phyloP scores from a whole-genome alignment of 2,113 vertebrate species.

The Plestiodon gilberti region DNA sequence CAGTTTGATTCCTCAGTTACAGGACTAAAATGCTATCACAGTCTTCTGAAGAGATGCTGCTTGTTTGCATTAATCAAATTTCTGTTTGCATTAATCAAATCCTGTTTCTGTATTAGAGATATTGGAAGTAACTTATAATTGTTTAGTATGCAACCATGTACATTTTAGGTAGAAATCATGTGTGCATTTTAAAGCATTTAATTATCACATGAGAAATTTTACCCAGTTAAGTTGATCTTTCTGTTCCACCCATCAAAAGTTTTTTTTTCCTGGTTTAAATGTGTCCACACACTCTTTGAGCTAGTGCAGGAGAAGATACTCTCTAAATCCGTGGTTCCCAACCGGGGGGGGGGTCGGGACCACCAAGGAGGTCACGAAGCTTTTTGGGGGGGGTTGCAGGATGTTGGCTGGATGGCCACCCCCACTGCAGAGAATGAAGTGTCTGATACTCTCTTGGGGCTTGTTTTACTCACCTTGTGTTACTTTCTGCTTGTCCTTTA shows the following conservation, averaged over 20 bases:
- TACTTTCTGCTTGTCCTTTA: too few species aligned
- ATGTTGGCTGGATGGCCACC: too few species aligned
- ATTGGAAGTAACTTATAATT: background rate
- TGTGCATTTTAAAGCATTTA: background rate
- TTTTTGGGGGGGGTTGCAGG: too few species aligned
- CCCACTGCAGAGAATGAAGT: too few species aligned
- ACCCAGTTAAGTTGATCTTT: background rate
- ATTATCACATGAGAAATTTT: background rate
- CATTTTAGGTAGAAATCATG: background rate
- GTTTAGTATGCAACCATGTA: conserved; percentile 28
- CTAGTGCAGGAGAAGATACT: background rate
- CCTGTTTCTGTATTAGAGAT: conserved; percentile 3
- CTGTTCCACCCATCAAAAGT: background rate
- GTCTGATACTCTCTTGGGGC: too few species aligned
- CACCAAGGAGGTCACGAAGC: too few species aligned
- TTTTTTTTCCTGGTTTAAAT: background rate
- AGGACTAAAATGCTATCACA: background rate
- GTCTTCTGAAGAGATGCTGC: background rate
- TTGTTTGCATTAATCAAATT: background rate
- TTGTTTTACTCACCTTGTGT: too few species aligned
- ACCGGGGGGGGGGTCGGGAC: too few species aligned
- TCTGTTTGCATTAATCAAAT: too few species aligned
- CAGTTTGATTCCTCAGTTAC: background rate
- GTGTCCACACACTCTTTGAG: too few species aligned
- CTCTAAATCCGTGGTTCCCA: too few species aligned